Percentiles rank a stretch among this genome's conserved stretches.
Conservation (phyloP, 2,888 invertebrate genomes). For the Pristionchus maxplancki region DNA sequence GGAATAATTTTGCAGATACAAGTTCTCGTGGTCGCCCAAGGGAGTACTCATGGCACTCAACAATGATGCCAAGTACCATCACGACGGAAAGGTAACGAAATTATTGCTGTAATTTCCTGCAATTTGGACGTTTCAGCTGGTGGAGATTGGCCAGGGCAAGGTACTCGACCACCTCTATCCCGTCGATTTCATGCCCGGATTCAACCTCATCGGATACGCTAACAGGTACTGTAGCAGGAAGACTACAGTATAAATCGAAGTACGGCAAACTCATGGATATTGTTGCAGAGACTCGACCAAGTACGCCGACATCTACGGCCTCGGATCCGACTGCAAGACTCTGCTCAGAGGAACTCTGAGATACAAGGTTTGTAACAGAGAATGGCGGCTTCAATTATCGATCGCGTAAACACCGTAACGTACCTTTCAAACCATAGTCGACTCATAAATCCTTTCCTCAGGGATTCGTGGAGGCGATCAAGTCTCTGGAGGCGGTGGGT, state of each 20-base stretch:
- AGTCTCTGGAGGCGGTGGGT: slow-evolving; percentile 90
- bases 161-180: slow-evolving; percentile 88
- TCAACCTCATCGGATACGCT: slow-evolving; percentile 96
- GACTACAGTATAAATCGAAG: no score
- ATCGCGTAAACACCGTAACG: no score
- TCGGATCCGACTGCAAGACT: slow-evolving; percentile 86
- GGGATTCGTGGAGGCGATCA: slow-evolving; percentile 92
- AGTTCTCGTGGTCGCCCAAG: slow-evolving; percentile 97
- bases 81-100: slow-evolving; percentile 85
- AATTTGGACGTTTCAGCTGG: slow-evolving; percentile 81
- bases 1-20: slow-evolving; percentile 81
- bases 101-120: slow-evolving; percentile 51
- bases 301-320: slow-evolving; percentile 90
- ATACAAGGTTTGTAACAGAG: slow-evolving; percentile 82
- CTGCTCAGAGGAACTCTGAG: slow-evolving; percentile 94
- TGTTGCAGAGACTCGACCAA: slow-evolving; percentile 90
- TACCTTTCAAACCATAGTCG: no score
- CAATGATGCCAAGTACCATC: slow-evolving; percentile 90
- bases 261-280: neutral
- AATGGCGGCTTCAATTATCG: neutral
- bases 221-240: slow-evolving; percentile 81
- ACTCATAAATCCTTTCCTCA: no score
- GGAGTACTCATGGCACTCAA: slow-evolving; percentile 93
- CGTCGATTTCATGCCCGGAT: slow-evolving; percentile 94
- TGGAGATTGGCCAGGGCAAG: slow-evolving; percentile 91